Evolutionary conservation across 2,113 vertebrate genomes (phyloP), one percentile per base, ranked within the genome.

Genomic region (Cichladusa arquata): DNA sequence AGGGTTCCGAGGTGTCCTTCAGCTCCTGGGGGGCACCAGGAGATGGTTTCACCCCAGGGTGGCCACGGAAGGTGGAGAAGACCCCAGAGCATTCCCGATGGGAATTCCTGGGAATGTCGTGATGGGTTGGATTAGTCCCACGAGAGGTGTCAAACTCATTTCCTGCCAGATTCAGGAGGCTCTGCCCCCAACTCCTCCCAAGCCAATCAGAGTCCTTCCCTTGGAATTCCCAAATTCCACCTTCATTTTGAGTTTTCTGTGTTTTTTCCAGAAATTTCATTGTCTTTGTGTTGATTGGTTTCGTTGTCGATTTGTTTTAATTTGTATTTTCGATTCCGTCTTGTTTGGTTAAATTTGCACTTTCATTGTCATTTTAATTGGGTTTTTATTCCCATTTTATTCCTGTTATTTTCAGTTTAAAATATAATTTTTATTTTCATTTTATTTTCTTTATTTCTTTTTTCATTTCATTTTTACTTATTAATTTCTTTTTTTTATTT

Each of bases 21-120:
- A 51, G 26, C 16, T 22, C 74, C 17, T 14, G 10, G 25, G 14
- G 14, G 28, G 25, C 56, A 8, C 3, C 2, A 36, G 36, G 38
- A 88, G 53, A 18, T 3, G 58, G 11, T 40, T 56, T 64, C 74
- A 88, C 18, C 17, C 5, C 4, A 19, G 14, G 14, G 9, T 12
- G 44, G 2, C 54, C 44, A 18, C 0, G 2, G 29, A 20, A 50
- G 36, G 28, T 2, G 25, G 22, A 51, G 54, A n/a, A 2, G 9
- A 19, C 17, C 23, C 36, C 44, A 0, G n/a, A 58, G 15, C 4
- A 1, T 17, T 51, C 47, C 47, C 4, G 6, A 51, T 51, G 26
- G 26, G n/a, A 48, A 36, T 38, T 48, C 16, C 38, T 1, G 0
- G 40, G 69, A 47, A n/a, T 1, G 5, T 18, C 2, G 0, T 22